Evolutionary conservation across 1,140 invertebrate species (phyloP).

Genomic region (Drosophila nasuta): DNA sequence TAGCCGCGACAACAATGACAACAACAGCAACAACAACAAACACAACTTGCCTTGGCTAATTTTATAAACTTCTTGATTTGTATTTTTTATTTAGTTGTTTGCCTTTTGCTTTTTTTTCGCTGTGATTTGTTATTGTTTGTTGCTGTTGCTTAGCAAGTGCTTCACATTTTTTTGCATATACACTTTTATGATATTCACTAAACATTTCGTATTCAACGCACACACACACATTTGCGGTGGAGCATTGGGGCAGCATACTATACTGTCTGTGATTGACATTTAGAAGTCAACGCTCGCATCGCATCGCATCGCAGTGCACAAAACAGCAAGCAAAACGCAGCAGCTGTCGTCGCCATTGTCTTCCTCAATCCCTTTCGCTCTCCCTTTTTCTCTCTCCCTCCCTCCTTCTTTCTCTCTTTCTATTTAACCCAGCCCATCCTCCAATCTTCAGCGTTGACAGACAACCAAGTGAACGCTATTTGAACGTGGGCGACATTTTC

Average conservation of each 20-base stretch:
- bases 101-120: slow-evolving; percentile 24
- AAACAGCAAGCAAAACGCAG: slow-evolving; percentile 32
- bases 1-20: slow-evolving; percentile 57
- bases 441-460: not conserved
- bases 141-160: slow-evolving; percentile 42
- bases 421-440: not conserved
- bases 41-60: slow-evolving; percentile 62
- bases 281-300: slow-evolving; percentile 75
- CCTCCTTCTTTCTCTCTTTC: not conserved
- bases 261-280: slow-evolving; percentile 67
- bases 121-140: slow-evolving; percentile 18
- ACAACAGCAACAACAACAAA: slow-evolving; percentile 42
- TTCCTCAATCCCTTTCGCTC: slow-evolving; percentile 27
- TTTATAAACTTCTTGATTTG: slow-evolving; percentile 70
- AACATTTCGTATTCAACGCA: slow-evolving; percentile 69
- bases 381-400: not conserved
- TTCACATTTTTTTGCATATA: slow-evolving; percentile 68
- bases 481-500: slow-evolving; percentile 59
- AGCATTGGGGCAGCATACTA: slow-evolving; percentile 28
- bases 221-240: slow-evolving; percentile 47
- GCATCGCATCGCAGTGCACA: slow-evolving; percentile 40
- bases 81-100: slow-evolving; percentile 22
- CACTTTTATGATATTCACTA: slow-evolving; percentile 71
- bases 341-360: slow-evolving; percentile 58
- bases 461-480: not conserved